A percentile compares a stretch with the other conserved stretches of the same genome.
phyloP scores from a whole-genome alignment of 2,888 invertebrate genomes.

The Mylabris sibirica region DNA sequence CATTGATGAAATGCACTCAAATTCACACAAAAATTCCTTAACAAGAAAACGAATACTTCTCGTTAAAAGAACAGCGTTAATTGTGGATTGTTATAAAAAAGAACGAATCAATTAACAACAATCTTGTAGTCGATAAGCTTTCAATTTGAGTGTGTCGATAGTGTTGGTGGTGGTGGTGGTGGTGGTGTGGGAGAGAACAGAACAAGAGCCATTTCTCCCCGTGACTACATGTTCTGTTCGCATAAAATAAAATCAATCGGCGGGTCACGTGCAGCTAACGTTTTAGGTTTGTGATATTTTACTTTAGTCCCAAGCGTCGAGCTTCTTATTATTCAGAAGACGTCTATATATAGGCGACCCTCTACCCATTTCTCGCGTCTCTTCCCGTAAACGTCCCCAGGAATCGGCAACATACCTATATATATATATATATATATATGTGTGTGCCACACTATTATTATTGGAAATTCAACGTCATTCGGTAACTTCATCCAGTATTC shows the following conservation, averaged over 20 bases:
- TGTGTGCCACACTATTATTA: not conserved
- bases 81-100: not conserved
- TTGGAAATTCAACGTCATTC: constrained; percentile 18
- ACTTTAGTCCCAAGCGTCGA: constrained; percentile 51
- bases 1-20: constrained; percentile 10
- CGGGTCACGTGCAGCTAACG: constrained; percentile 62
- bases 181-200: constrained; percentile 29
- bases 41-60: not conserved
- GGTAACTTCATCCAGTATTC: constrained; percentile 26
- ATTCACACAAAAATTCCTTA: not conserved
- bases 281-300: constrained; percentile 63
- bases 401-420: constrained; percentile 1
- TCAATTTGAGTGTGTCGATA: constrained; percentile 48
- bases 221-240: constrained; percentile 54
- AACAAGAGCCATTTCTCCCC: constrained; percentile 41
- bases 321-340: constrained; percentile 59
- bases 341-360: constrained; percentile 42
- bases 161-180: constrained; percentile 19
- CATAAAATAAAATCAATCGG: constrained; percentile 63
- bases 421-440: too few relatives aligned
- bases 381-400: constrained; percentile 14
- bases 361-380: constrained; percentile 23
- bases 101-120: not conserved
- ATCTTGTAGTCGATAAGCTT: constrained; percentile 31
- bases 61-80: not conserved